These are phyloP conservation scores for Triops longicaudatus DNA, from an alignment of 1,140 invertebrate species.

Conservation along the genomic window DNA sequence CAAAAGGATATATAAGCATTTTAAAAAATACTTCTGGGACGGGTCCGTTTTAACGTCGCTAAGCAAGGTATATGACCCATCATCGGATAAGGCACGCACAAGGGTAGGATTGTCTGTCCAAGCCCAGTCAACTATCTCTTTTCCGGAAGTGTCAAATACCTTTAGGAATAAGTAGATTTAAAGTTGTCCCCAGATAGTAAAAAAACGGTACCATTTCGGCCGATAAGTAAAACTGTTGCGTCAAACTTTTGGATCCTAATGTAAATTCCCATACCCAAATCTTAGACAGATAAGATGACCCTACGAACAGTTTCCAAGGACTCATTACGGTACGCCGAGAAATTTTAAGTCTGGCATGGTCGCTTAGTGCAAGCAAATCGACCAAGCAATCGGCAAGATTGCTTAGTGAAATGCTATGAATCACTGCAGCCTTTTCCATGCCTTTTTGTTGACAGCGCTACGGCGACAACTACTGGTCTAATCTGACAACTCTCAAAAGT, in stretches of 20 bases:
- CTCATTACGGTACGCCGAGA: neutral
- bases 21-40: neutral
- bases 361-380: neutral
- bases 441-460: neutral
- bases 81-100: neutral
- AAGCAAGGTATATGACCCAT: neutral
- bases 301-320: neutral
- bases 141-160: neutral
- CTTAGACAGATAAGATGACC: neutral
- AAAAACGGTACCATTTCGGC: neutral
- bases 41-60: neutral
- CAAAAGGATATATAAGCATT: too few relatives aligned
- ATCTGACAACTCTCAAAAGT: neutral
- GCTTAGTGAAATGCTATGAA: neutral
- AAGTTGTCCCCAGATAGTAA: neutral
- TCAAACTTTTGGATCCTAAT: neutral
- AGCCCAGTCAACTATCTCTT: neutral
- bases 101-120: neutral
- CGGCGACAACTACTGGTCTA: neutral
- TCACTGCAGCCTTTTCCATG: neutral
- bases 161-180: neutral
- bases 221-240: too few relatives aligned
- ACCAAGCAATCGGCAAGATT: neutral
- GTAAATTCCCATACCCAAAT: neutral
- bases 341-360: neutral